phyloP scores from a whole-genome alignment of 2,797 vertebrate genomes.

The Onychomys arenicola region DNA sequence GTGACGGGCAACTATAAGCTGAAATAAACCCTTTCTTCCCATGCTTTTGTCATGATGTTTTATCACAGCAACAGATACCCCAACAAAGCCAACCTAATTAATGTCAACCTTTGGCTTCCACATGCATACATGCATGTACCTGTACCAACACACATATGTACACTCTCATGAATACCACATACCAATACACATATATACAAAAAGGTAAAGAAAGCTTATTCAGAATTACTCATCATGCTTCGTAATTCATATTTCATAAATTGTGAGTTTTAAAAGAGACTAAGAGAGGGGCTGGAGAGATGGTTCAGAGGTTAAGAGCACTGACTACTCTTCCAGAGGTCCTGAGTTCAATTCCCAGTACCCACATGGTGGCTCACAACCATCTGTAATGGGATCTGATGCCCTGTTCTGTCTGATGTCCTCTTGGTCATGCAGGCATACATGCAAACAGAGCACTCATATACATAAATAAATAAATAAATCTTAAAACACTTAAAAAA shows the following conservation, averaged over 20 bases:
- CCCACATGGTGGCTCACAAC: not conserved
- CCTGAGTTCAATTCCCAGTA: not conserved
- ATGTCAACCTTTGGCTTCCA: not conserved
- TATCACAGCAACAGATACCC: not conserved
- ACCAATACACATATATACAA: not conserved
- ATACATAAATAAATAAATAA: not conserved
- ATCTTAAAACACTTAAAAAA: not conserved
- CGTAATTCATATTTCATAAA: slow-evolving; percentile 22
- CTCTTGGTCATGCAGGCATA: not conserved
- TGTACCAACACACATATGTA: not conserved
- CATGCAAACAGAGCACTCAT: not conserved
- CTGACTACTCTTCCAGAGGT: not conserved
- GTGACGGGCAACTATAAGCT: not conserved
- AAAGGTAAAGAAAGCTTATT: slow-evolving; percentile 26
- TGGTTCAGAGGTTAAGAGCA: not conserved
- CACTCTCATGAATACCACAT: not conserved
- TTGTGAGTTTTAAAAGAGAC: slow-evolving; percentile 24
- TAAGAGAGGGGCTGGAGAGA: not conserved
- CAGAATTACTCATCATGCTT: slow-evolving; percentile 34
- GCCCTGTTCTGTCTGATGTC: not conserved
- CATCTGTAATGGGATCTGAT: not conserved
- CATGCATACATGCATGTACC: not conserved
- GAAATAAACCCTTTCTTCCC: not conserved
- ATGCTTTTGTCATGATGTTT: not conserved
- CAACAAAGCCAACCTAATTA: not conserved